Evolutionary conservation across 2,797 vertebrate genomes (phyloP).

Genomic region (Craterocephalus amniculus): DNA sequence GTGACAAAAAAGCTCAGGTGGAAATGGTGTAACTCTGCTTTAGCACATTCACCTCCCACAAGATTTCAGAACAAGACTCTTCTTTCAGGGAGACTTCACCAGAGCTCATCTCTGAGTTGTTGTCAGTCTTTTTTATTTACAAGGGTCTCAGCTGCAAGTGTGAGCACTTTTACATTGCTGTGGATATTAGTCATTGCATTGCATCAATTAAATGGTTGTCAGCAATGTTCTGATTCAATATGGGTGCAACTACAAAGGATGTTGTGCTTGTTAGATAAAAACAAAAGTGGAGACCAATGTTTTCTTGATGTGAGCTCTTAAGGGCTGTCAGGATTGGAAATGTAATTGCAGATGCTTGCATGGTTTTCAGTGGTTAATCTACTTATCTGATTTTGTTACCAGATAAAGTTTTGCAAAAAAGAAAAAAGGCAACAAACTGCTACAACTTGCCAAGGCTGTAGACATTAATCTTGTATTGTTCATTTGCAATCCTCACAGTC

Average conservation of each 20-base stretch:
- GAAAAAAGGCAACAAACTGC: too few species aligned
- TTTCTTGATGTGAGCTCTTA: not conserved
- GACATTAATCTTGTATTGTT: too few species aligned
- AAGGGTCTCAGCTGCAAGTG: not conserved
- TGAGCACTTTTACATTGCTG: not conserved
- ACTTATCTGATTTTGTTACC: too few species aligned
- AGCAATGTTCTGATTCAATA: not conserved
- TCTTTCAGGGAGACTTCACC: not conserved
- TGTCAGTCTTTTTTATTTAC: not conserved
- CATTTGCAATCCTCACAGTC: too few species aligned
- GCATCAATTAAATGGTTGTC: not conserved
- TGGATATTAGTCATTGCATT: not conserved
- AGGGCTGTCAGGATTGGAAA: not conserved
- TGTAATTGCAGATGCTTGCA: not conserved
- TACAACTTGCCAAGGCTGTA: too few species aligned
- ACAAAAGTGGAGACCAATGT: not conserved
- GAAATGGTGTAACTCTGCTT: not conserved
- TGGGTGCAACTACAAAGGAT: not conserved
- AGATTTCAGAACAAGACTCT: not conserved
- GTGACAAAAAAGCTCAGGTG: not conserved
- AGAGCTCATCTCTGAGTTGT: not conserved
- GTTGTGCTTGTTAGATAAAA: not conserved
- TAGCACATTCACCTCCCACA: not conserved
- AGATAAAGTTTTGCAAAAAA: not conserved
- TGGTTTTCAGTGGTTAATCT: not conserved